phyloP scores from a whole-genome alignment of 1,140 invertebrate species.

The Nephila pilipes region DNA sequence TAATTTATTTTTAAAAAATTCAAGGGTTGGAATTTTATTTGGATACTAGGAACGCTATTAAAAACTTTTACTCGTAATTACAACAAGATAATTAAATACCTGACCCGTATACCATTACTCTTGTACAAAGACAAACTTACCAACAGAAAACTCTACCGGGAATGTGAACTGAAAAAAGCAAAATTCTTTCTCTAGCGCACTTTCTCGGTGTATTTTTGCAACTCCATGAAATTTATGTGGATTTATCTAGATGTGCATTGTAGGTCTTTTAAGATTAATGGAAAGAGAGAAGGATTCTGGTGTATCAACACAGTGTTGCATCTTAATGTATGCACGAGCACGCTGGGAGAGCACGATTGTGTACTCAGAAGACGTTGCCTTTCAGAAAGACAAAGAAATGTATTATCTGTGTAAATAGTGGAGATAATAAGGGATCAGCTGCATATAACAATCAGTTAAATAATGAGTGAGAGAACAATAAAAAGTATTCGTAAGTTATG shows the following conservation, averaged over 20 bases:
- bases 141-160: background rate
- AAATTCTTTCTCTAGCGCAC: background rate
- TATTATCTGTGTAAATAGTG: slow-evolving; percentile 57
- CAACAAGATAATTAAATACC: slow-evolving; percentile 4
- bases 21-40: background rate
- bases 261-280: slow-evolving; percentile 62
- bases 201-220: background rate
- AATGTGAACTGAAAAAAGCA: background rate
- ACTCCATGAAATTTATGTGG: slow-evolving; percentile 29
- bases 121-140: background rate
- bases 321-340: slow-evolving; percentile 55
- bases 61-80: background rate
- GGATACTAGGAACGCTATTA: too few relatives aligned
- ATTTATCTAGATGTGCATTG: slow-evolving; percentile 4
- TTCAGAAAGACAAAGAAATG: slow-evolving; percentile 35
- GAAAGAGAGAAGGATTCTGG: slow-evolving; percentile 9
- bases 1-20: background rate
- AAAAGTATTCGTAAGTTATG: too few relatives aligned
- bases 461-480: background rate
- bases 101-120: background rate
- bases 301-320: slow-evolving; percentile 39
- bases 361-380: background rate
- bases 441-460: background rate
- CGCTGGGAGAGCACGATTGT: background rate
- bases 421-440: slow-evolving; percentile 11